These are phyloP conservation scores for Anthoscopus minutus DNA, from an alignment of 2,113 vertebrate species.

Conservation along the genomic window DNA sequence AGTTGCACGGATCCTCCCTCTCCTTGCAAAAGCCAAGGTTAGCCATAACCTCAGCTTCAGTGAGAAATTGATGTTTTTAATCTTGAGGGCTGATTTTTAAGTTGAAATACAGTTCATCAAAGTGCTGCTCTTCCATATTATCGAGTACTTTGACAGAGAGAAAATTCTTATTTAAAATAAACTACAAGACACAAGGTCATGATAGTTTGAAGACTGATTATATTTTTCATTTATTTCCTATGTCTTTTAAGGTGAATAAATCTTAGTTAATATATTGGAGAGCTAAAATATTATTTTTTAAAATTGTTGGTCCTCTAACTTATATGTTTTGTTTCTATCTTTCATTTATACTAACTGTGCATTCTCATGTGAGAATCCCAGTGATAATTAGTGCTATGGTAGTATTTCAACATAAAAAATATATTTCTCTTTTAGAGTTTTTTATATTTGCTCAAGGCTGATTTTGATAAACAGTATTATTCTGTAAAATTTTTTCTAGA, in stretches of 20 bases:
- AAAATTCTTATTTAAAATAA: background rate
- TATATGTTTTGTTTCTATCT: background rate
- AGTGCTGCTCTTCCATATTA: background rate
- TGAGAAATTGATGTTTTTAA: background rate
- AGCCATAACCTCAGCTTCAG: background rate
- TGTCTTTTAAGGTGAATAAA: background rate
- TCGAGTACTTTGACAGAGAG: background rate
- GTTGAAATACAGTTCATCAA: background rate
- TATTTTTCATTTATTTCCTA: background rate
- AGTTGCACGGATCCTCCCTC: background rate
- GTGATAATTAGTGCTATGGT: background rate
- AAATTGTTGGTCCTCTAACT: background rate
- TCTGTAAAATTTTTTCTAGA: background rate
- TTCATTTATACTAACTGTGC: background rate
- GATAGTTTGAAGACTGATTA: background rate
- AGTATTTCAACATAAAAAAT: background rate
- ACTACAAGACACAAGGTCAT: background rate
- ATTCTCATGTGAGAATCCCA: background rate
- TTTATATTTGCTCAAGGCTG: background rate
- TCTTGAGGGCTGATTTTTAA: constrained; percentile 4
- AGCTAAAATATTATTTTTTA: background rate
- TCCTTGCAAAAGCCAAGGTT: background rate
- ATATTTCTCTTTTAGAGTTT: background rate
- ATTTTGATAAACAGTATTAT: background rate
- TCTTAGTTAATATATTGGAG: background rate